Conservation (phyloP, 2,797 vertebrate species). For the Gymnopithys bicolor region DNA sequence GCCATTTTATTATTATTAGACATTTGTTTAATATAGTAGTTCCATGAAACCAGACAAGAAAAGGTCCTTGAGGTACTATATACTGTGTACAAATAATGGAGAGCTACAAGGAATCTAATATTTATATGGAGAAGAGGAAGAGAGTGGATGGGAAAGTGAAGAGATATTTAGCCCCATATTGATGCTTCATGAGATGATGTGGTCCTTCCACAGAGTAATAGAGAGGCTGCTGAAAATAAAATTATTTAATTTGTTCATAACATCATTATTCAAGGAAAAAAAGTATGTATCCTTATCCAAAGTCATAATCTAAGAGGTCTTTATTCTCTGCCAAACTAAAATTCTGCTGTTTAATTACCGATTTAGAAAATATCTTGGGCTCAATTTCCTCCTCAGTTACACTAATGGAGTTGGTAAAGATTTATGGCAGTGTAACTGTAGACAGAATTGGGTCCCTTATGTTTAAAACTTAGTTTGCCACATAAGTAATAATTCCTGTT, state of each 20-base stretch:
- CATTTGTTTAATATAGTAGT: constrained; percentile 4
- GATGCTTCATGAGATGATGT: background rate
- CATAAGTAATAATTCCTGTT: constrained; percentile 50
- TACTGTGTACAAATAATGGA: background rate
- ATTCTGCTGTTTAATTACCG: constrained; percentile 60
- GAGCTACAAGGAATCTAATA: background rate
- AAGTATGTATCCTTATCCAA: constrained; percentile 36
- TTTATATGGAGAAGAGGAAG: background rate
- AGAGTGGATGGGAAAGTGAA: background rate
- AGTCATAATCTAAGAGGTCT: constrained; percentile 42
- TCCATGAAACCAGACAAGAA: constrained; percentile 24
- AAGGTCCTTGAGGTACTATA: background rate
- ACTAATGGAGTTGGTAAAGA: constrained; percentile 44
- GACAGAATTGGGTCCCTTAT: constrained; percentile 61
- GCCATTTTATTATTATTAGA: constrained; percentile 32
- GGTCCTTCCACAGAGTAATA: background rate
- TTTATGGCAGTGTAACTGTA: constrained; percentile 59
- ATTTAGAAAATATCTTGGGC: constrained; percentile 62
- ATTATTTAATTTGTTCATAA: constrained; percentile 32
- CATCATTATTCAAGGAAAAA: constrained; percentile 13
- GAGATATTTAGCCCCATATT: background rate
- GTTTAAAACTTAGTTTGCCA: constrained; percentile 68
- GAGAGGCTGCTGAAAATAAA: constrained; percentile 20
- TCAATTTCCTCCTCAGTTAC: constrained; percentile 53
- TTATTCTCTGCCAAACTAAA: constrained; percentile 33